Evolutionary conservation across 2,888 invertebrate species (phyloP), one percentile per base, ranked within the genome.

Genomic region (Hedya salicella): DNA sequence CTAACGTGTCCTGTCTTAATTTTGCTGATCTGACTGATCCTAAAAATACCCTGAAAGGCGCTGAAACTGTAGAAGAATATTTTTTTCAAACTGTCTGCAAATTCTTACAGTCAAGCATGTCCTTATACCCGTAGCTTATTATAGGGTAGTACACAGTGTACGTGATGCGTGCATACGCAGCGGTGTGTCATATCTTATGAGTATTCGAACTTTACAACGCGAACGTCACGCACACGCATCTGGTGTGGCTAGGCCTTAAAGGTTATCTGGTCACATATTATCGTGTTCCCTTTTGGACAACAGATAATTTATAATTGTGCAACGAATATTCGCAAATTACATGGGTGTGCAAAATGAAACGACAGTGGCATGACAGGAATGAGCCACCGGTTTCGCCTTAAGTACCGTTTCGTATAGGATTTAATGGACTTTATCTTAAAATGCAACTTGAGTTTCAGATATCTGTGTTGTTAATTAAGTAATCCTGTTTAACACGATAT

Each of bases 291-390:
- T 66, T 60, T 54, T 42, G 53, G 57, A 48, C 59, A 52, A 11
- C 46, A 21, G 53, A 48, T 66, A 54, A 54, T 66, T 65, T 65
- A 19, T 66, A 54, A 66, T 60, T 54, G 65, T 53, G 44, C 40
- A 60, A 53, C 40, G 65, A 60, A 66, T 66, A 40, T 42, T 40
- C 39, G 46, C 44, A 66, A 66, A 66, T 66, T 60, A 54, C 30
- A 54, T 44, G 21, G 19, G 25, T 52, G 59, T 25, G 46, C 25
- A 16, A 60, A 60, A 60, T 60, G 40, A 63, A 49, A 56, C 17
- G 40, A 17, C 44, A 30, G 52, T 13, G 56, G 40, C 40, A 40
- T 48, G 49, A 40, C 64, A 36, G 32, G 57, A 39, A 46, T 21
- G 25, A 16, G 39, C 30, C 30, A 14, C 46, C 52, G 52, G 25